Evolutionary conservation across 2,113 vertebrate genomes (phyloP).

Genomic region (Bubo bubo): DNA sequence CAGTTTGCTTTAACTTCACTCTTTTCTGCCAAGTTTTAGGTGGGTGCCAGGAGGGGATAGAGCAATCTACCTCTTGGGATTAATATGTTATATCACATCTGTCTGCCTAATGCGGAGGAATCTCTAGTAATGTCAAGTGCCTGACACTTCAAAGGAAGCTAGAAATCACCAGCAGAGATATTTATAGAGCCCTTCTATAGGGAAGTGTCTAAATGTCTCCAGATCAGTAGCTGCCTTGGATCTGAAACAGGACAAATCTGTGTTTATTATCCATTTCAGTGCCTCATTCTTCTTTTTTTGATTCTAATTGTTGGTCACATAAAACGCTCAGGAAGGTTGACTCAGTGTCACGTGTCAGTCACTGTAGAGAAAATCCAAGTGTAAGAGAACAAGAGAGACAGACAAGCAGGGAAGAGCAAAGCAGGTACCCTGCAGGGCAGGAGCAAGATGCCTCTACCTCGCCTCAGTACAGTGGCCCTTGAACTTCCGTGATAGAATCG

Average conservation of each 20-base stretch:
- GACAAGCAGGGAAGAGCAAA: neutral
- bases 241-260: conserved; percentile 21
- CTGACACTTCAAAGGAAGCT: conserved; percentile 50
- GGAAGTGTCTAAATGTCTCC: neutral
- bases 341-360: neutral
- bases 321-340: neutral
- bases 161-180: conserved; percentile 27
- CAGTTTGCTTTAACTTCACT: neutral
- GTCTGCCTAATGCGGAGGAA: conserved; percentile 44
- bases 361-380: neutral
- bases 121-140: conserved; percentile 32
- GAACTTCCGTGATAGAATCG: neutral
- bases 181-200: conserved; percentile 33
- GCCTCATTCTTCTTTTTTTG: neutral
- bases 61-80: conserved; percentile 30
- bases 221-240: conserved; percentile 16
- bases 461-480: neutral
- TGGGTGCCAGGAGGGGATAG: neutral
- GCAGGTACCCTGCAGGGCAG: neutral
- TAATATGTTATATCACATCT: conserved; percentile 28
- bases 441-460: neutral
- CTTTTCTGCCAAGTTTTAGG: neutral
- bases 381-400: neutral
- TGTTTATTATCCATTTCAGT: neutral
- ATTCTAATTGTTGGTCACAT: neutral